Evolutionary conservation across 2,113 vertebrate genomes (phyloP).

Genomic region (Cochlearius cochlearius): DNA sequence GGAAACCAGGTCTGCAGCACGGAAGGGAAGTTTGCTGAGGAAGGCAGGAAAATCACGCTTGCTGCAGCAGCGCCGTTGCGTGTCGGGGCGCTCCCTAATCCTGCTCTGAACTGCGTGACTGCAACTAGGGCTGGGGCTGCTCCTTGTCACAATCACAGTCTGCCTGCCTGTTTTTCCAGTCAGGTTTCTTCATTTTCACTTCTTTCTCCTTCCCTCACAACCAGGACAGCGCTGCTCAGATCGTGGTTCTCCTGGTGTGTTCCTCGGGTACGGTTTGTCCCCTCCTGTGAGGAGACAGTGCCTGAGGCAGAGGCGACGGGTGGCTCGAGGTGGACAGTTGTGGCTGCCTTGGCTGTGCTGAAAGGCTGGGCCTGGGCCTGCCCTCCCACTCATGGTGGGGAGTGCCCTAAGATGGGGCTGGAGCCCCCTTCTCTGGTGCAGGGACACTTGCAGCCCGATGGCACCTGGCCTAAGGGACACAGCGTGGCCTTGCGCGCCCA

Average conservation of each 20-base stretch:
- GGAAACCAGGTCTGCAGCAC: background rate
- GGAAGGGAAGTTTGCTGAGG: background rate
- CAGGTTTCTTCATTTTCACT: background rate
- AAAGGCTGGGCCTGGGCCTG: too few species aligned
- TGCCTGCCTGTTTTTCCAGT: background rate
- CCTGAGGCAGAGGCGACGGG: fast-evolving
- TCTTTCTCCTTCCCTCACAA: background rate
- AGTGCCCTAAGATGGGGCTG: fast-evolving
- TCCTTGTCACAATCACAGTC: background rate
- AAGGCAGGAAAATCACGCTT: fast-evolving
- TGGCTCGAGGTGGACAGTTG: fast-evolving
- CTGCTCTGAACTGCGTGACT: background rate
- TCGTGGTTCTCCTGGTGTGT: fast-evolving
- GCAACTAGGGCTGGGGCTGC: background rate
- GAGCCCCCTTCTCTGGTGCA: fast-evolving
- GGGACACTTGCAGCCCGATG: fast-evolving
- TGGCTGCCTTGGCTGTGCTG: fast-evolving
- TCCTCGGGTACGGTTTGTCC: too few species aligned
- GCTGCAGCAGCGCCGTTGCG: fast-evolving
- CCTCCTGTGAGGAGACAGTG: background rate
- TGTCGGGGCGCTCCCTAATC: fast-evolving
- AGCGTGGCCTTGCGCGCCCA: fast-evolving
- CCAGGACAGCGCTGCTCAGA: fast-evolving
- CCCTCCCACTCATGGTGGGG: fast-evolving
- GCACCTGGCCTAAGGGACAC: background rate